Evolutionary conservation across 2,113 vertebrate genomes (phyloP).

Genomic region (Otolemur garnettii): DNA sequence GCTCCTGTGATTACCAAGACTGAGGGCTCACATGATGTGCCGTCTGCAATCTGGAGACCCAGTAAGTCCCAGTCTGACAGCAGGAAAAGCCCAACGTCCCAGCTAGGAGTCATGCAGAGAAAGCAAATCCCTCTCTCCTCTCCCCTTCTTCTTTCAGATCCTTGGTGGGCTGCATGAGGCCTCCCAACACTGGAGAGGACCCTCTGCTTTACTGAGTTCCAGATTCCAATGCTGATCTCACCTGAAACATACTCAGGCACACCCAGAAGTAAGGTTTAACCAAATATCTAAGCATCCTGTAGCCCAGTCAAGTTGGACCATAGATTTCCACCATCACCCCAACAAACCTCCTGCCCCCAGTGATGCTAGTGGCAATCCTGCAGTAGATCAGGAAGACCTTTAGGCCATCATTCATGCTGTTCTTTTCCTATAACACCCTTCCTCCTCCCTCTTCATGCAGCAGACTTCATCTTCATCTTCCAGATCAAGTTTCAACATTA

Average conservation of each 20-base stretch:
- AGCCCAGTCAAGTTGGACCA: background rate
- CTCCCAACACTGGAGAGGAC: background rate
- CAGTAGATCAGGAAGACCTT: background rate
- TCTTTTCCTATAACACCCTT: background rate
- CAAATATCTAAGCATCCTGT: background rate
- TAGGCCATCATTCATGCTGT: background rate
- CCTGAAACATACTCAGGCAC: background rate
- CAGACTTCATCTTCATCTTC: background rate
- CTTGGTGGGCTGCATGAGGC: background rate
- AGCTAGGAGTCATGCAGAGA: background rate
- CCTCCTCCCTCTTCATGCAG: background rate
- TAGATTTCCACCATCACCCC: rapidly evolving
- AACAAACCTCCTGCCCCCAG: too few relatives aligned
- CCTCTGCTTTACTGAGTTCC: background rate
- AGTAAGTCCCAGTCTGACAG: background rate
- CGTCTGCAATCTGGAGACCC: background rate
- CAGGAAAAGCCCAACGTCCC: background rate
- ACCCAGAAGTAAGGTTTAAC: background rate
- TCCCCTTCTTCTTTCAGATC: background rate
- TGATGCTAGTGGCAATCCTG: background rate
- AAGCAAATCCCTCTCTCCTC: background rate
- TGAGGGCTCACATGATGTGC: background rate
- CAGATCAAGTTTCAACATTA: background rate
- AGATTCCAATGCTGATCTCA: too few relatives aligned
- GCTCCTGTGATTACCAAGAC: rapidly evolving